These are phyloP conservation scores for Willisornis vidua DNA, from an alignment of 2,113 vertebrate genomes.

Conservation along the genomic window DNA sequence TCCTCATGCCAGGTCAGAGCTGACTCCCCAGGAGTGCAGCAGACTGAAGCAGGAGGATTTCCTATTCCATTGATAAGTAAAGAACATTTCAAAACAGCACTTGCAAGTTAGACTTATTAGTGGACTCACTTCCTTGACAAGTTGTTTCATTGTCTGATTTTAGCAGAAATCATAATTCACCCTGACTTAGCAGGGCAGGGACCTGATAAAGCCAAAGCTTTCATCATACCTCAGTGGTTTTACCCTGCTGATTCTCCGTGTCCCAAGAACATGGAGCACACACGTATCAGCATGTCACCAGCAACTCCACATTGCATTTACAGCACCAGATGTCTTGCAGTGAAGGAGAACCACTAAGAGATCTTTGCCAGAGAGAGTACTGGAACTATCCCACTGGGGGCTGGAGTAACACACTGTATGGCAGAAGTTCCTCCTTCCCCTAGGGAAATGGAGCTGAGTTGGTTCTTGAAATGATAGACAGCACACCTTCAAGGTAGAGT, in stretches of 20 bases:
- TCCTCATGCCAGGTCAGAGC: not conserved
- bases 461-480: not conserved
- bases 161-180: not conserved
- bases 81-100: not conserved
- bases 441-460: not conserved
- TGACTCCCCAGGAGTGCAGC: not conserved
- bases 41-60: not conserved
- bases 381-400: not conserved
- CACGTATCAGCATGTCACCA: rapidly evolving
- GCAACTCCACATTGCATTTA: not conserved
- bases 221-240: not conserved
- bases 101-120: not conserved
- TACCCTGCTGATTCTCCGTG: not conserved
- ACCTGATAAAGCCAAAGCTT: not conserved
- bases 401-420: not conserved
- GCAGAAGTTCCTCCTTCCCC: not conserved
- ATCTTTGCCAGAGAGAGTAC: not conserved
- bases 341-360: not conserved
- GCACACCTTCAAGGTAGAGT: not conserved
- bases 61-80: not conserved
- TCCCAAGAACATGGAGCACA: not conserved
- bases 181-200: not conserved
- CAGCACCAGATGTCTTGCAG: not conserved
- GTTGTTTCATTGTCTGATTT: not conserved
- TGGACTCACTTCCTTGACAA: not conserved